Evolutionary conservation across 1,140 invertebrate genomes (phyloP).

Genomic region (Trachymyrmex cornetzi): DNA sequence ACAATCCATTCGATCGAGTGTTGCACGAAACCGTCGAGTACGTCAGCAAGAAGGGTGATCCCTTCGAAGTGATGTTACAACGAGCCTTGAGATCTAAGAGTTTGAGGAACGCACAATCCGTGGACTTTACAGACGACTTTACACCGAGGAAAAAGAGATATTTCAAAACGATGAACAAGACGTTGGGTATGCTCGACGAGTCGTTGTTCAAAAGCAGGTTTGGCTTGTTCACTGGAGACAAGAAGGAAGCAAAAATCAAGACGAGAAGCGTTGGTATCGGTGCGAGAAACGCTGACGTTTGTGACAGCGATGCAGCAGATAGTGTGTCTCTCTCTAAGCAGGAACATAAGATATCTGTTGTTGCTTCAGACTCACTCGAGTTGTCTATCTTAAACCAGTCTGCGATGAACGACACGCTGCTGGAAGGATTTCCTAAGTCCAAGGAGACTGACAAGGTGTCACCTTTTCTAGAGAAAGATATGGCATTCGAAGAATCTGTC

Average conservation of each 20-base stretch:
- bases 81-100: slow-evolving; percentile 70
- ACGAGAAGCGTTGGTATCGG: slow-evolving; percentile 48
- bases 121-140: slow-evolving; percentile 68
- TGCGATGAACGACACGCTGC: slow-evolving; percentile 80
- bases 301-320: neutral
- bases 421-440: slow-evolving; percentile 57
- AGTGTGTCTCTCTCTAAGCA: neutral
- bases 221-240: neutral
- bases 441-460: slow-evolving; percentile 55
- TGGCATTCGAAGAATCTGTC: neutral
- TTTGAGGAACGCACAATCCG: neutral
- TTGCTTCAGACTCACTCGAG: slow-evolving; percentile 54
- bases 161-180: slow-evolving; percentile 74
- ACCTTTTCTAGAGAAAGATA: slow-evolving; percentile 44
- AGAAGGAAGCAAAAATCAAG: neutral
- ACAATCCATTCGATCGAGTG: slow-evolving; percentile 82
- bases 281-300: slow-evolving; percentile 53
- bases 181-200: slow-evolving; percentile 71
- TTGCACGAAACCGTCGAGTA: slow-evolving; percentile 79
- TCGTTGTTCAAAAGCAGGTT: slow-evolving; percentile 46
- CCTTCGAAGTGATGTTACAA: slow-evolving; percentile 80
- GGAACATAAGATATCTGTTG: slow-evolving; percentile 27
- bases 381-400: slow-evolving; percentile 79
- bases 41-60: slow-evolving; percentile 79
- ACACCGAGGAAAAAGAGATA: slow-evolving; percentile 51